Conservation (phyloP, 2,797 vertebrate species). For the Podarcis lilfordi region DNA sequence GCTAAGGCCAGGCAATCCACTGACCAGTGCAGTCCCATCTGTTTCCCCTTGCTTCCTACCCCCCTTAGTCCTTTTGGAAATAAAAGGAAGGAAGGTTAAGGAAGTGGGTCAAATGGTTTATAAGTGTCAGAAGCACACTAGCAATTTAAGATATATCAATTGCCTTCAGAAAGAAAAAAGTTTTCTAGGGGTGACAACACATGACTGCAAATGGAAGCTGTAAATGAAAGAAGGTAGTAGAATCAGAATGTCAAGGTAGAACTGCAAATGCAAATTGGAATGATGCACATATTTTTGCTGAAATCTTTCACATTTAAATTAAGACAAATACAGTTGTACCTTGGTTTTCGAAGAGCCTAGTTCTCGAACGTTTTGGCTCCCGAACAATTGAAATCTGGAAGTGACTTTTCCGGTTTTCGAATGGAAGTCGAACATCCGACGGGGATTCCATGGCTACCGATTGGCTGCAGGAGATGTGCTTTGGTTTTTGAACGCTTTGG, state of each 20-base stretch:
- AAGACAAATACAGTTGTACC: slow-evolving; percentile 27
- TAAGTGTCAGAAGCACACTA: background rate
- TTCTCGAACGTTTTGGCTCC: too few relatives aligned
- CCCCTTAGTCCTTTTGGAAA: background rate
- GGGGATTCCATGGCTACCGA: too few relatives aligned
- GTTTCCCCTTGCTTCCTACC: background rate
- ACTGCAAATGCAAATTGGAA: slow-evolving; percentile 45
- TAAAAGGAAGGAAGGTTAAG: background rate
- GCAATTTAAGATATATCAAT: background rate
- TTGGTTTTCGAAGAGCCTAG: too few relatives aligned
- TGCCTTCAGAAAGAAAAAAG: background rate
- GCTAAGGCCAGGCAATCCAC: background rate
- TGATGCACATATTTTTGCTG: slow-evolving; percentile 18
- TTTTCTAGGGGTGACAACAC: slow-evolving; percentile 17
- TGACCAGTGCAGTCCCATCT: background rate
- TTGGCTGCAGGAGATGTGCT: too few relatives aligned
- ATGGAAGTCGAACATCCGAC: too few relatives aligned
- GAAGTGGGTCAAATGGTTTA: background rate
- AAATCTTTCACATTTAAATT: slow-evolving; percentile 29
- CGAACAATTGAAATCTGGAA: too few relatives aligned
- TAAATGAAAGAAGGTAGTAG: background rate
- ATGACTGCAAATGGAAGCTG: slow-evolving; percentile 10
- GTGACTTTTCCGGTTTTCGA: too few relatives aligned
- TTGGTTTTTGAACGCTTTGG: too few relatives aligned
- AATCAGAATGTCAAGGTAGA: slow-evolving; percentile 36